phyloP scores from a whole-genome alignment of 2,113 vertebrate genomes.

The Phyllostomus hastatus region DNA sequence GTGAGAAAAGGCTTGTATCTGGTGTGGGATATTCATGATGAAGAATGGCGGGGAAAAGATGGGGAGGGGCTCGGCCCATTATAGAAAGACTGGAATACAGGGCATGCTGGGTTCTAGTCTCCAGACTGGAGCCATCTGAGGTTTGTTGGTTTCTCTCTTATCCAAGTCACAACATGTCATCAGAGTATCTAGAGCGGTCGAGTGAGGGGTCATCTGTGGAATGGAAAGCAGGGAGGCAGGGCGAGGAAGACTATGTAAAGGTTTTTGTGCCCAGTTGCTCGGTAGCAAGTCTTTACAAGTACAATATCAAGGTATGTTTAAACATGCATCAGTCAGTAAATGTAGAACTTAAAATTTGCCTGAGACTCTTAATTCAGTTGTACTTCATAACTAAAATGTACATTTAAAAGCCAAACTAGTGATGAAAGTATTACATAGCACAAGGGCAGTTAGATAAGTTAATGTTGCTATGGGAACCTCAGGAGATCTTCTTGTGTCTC shows the following conservation, averaged over 20 bases:
- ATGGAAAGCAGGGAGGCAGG: background rate
- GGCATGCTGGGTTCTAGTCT: background rate
- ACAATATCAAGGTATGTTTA: conserved; percentile 32
- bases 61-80: background rate
- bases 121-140: background rate
- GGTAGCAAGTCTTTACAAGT: conserved; percentile 15
- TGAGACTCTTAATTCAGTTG: conserved; percentile 49
- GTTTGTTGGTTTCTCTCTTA: conserved; percentile 1
- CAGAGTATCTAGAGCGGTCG: background rate
- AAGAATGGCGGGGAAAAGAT: background rate
- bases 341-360: conserved; percentile 49
- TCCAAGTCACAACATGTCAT: background rate
- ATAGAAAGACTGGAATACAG: background rate
- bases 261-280: conserved; percentile 7
- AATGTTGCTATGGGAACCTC: conserved; percentile 76
- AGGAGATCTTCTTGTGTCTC: conserved; percentile 66
- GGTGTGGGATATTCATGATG: background rate
- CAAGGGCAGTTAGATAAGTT: conserved; percentile 69
- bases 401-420: conserved; percentile 66
- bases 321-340: conserved; percentile 38
- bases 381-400: conserved; percentile 64
- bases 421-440: conserved; percentile 64
- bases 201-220: background rate
- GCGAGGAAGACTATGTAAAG: conserved; percentile 5
- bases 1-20: background rate